phyloP scores from a whole-genome alignment of 1,140 invertebrate genomes.

The Drosophila saltans region DNA sequence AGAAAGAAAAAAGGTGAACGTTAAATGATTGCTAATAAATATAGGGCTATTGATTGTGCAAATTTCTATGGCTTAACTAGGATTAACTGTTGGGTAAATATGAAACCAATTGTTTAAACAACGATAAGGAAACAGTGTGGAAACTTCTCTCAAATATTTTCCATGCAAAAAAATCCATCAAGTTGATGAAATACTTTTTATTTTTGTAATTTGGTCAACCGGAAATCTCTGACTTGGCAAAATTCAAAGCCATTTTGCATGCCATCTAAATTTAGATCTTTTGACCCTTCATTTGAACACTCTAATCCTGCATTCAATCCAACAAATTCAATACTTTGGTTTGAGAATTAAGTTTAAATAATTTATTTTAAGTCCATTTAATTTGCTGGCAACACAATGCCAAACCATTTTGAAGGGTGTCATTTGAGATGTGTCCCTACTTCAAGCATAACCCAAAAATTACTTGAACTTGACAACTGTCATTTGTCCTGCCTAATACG shows the following conservation, averaged over 20 bases:
- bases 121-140: background rate
- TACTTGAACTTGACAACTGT: conserved; percentile 27
- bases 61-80: background rate
- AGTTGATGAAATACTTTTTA: background rate
- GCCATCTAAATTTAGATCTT: background rate
- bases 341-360: conserved; percentile 53
- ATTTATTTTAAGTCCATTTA: conserved; percentile 53
- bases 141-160: too few species aligned
- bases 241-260: background rate
- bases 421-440: conserved; percentile 24
- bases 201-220: too few species aligned
- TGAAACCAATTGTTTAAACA: background rate
- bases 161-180: too few species aligned
- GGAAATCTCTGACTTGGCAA: background rate
- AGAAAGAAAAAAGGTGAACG: background rate
- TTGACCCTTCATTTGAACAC: background rate
- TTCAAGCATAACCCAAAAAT: conserved; percentile 41
- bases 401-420: conserved; percentile 15
- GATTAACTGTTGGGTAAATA: background rate
- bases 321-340: background rate
- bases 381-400: conserved; percentile 45
- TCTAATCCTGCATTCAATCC: conserved; percentile 2
- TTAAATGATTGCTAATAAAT: conserved; percentile 39
- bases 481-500: conserved; percentile 67
- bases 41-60: conserved; percentile 8